Evolutionary conservation across 2,113 vertebrate species (phyloP).

Genomic region (Paraplagusia blochii): DNA sequence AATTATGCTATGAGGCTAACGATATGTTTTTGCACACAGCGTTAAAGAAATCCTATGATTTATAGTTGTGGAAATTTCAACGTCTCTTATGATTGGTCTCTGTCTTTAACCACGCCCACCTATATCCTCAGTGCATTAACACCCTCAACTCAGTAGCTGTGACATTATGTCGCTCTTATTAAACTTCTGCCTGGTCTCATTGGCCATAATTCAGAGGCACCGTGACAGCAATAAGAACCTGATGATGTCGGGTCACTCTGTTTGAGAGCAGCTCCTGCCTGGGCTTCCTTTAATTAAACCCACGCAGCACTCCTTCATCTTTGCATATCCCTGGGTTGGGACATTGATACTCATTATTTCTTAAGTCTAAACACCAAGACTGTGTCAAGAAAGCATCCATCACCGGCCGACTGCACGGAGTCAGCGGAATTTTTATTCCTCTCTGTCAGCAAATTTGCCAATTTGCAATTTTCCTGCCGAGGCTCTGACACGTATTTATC

Average conservation of each 20-base stretch:
- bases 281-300: conserved; percentile 96
- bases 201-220: conserved; percentile 84
- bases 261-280: conserved; percentile 85
- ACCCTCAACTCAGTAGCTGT: conserved; percentile 30
- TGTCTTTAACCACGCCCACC: not conserved
- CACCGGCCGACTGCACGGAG: conserved; percentile 73
- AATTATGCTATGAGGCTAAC: too few species aligned
- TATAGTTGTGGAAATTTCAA: too few species aligned
- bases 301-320: conserved; percentile 90
- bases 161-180: conserved; percentile 71
- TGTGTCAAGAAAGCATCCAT: conserved; percentile 99
- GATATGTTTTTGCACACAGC: too few species aligned
- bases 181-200: conserved; percentile 63
- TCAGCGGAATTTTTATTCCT: conserved; percentile 82
- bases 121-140: conserved; percentile 19
- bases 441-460: conserved; percentile 92
- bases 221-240: conserved; percentile 92
- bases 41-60: too few species aligned
- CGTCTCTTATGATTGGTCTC: too few species aligned
- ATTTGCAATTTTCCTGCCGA: conserved; percentile 91
- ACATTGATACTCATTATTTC: conserved; percentile 99
- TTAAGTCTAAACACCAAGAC: conserved; percentile 98
- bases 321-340: conserved; percentile 96
- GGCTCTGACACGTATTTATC: conserved; percentile 91
- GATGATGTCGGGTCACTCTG: conserved; percentile 96